phyloP scores from a whole-genome alignment of 2,797 vertebrate genomes.

The Catamblyrhynchus diadema region DNA sequence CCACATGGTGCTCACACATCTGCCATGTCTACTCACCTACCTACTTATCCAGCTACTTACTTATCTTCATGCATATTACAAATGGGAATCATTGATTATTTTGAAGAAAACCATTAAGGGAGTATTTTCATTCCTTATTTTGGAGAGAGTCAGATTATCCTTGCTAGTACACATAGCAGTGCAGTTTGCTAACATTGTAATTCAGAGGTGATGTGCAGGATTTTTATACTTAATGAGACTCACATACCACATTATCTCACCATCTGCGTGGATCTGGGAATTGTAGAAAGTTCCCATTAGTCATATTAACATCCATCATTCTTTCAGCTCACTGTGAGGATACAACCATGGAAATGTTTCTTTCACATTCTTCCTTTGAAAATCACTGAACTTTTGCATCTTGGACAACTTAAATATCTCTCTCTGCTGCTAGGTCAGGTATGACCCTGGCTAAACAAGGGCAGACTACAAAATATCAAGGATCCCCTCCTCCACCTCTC shows the following conservation, averaged over 20 bases:
- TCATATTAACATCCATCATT: constrained; percentile 58
- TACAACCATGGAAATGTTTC: constrained; percentile 23
- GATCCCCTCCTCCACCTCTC: background rate
- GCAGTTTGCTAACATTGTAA: constrained; percentile 21
- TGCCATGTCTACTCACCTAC: background rate
- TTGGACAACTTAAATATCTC: background rate
- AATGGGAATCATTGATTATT: background rate
- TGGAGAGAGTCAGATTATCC: background rate
- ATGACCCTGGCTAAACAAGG: background rate
- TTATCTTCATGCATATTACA: background rate
- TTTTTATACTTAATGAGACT: constrained; percentile 59
- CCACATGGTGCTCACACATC: background rate
- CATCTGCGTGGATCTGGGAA: constrained; percentile 54
- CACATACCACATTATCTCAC: constrained; percentile 49
- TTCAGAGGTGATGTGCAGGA: constrained; percentile 29
- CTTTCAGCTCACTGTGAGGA: constrained; percentile 31
- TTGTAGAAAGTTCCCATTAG: constrained; percentile 47
- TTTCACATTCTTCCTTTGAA: constrained; percentile 30
- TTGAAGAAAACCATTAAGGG: background rate
- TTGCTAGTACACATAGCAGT: background rate
- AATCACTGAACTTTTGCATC: constrained; percentile 9
- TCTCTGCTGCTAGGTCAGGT: background rate
- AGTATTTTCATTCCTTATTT: background rate
- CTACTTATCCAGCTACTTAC: background rate
- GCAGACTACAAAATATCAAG: constrained; percentile 16